Evolutionary conservation across 2,113 vertebrate genomes (phyloP).

Genomic region (Okapia johnstoni): DNA sequence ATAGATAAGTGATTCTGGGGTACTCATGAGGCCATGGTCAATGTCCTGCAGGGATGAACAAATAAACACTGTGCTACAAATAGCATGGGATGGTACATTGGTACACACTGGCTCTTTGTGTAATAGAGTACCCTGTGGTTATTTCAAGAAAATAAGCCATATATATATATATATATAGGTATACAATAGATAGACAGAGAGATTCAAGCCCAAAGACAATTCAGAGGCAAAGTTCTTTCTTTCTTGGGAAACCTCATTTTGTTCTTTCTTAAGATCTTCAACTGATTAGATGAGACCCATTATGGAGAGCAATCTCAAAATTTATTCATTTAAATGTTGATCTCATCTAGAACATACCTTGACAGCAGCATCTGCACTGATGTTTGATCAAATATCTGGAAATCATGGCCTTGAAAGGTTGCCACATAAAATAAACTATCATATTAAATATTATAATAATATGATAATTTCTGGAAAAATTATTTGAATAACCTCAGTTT

Average conservation of each 20-base stretch:
- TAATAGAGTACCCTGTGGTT: not conserved
- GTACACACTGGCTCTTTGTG: not conserved
- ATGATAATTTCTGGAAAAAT: not conserved
- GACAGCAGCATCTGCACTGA: not conserved
- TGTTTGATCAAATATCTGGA: not conserved
- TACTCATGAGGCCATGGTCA: not conserved
- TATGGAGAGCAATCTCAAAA: not conserved
- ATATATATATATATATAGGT: accelerated
- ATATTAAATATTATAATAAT: not conserved
- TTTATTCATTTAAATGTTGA: not conserved
- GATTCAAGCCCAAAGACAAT: not conserved
- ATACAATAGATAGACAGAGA: not conserved
- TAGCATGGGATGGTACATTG: not conserved
- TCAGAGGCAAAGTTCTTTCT: not conserved
- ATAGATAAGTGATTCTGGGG: not conserved
- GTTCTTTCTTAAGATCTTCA: not conserved
- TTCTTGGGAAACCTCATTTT: not conserved
- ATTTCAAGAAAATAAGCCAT: not conserved
- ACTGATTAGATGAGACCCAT: not conserved
- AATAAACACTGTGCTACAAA: not conserved
- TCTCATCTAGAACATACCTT: not conserved
- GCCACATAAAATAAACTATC: not conserved
- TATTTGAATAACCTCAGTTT: not conserved
- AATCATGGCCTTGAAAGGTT: not conserved
- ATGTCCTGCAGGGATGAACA: not conserved